A percentile compares a stretch with the other conserved stretches of the same genome.
phyloP scores from a whole-genome alignment of 2,113 vertebrate species.

The Grammomys dolichurus region DNA sequence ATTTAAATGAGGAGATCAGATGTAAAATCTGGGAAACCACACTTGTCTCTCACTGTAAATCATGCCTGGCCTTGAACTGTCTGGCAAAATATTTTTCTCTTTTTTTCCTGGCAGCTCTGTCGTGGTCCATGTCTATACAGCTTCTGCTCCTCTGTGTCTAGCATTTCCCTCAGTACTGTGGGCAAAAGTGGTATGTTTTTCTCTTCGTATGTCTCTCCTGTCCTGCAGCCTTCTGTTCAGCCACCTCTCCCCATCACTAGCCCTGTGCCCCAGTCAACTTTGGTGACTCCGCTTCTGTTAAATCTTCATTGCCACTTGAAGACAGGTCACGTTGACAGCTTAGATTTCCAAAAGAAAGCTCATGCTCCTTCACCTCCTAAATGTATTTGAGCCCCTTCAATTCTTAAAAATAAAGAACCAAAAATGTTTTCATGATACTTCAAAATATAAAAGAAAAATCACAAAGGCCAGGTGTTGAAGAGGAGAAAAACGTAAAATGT shows the following conservation, averaged over 20 bases:
- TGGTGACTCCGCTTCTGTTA: background rate
- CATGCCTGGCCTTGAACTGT: conserved; percentile 75
- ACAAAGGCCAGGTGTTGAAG: background rate
- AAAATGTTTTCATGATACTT: background rate
- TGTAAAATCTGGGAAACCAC: background rate
- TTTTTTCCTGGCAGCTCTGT: conserved; percentile 91
- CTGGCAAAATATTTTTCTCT: conserved; percentile 84
- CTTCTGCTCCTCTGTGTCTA: conserved; percentile 93
- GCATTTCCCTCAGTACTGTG: conserved; percentile 94
- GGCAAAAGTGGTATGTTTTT: conserved; percentile 93
- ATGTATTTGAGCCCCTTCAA: background rate
- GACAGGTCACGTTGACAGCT: background rate
- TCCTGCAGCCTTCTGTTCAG: conserved; percentile 73
- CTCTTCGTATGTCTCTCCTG: conserved; percentile 85
- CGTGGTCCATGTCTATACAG: conserved; percentile 90
- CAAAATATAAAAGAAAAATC: background rate
- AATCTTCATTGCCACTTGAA: background rate
- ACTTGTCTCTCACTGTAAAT: conserved; percentile 6
- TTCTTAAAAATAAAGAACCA: background rate
- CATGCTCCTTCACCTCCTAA: background rate
- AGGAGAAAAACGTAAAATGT: background rate
- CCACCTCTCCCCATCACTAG: conserved; percentile 42
- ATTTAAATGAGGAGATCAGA: background rate
- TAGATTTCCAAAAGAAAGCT: conserved; percentile 10
- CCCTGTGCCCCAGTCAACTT: conserved; percentile 4